phyloP scores from a whole-genome alignment of 2,888 invertebrate genomes.

The Coelopa pilipes region DNA sequence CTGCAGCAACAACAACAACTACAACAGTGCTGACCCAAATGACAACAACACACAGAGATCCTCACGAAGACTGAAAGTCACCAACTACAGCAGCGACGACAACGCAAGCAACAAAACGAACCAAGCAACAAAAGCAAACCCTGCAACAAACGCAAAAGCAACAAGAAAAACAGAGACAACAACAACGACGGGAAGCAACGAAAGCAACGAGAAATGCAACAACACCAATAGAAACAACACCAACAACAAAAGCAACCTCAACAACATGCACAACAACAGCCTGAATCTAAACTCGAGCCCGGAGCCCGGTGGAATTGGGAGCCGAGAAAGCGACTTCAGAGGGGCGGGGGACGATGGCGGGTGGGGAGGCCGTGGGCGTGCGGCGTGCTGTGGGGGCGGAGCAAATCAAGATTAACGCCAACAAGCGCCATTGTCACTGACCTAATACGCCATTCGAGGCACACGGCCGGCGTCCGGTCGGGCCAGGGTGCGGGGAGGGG shows the following conservation, averaged over 20 bases:
- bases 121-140: conserved; percentile 17
- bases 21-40: not conserved
- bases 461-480: conserved; percentile 21
- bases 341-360: not conserved
- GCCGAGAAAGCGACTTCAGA: too few relatives aligned
- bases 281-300: not conserved
- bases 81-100: conserved; percentile 3
- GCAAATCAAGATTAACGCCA: conserved; percentile 42
- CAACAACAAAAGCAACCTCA: not conserved
- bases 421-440: conserved; percentile 43
- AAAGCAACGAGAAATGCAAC: not conserved
- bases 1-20: not conserved
- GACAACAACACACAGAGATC: conserved; percentile 16
- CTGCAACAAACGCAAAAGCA: conserved; percentile 12
- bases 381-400: too few relatives aligned
- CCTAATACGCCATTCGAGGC: conserved; percentile 42
- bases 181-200: conserved; percentile 11
- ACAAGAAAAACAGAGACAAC: conserved; percentile 12
- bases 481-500: not conserved
- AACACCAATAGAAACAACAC: conserved; percentile 15
- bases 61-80: not conserved
- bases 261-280: not conserved
- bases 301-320: not conserved
- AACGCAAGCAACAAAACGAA: conserved; percentile 15
- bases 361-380: too few relatives aligned